Base-by-base conservation (phyloP, 2,113 vertebrate species). In the Desmodus rotundus region DNA sequence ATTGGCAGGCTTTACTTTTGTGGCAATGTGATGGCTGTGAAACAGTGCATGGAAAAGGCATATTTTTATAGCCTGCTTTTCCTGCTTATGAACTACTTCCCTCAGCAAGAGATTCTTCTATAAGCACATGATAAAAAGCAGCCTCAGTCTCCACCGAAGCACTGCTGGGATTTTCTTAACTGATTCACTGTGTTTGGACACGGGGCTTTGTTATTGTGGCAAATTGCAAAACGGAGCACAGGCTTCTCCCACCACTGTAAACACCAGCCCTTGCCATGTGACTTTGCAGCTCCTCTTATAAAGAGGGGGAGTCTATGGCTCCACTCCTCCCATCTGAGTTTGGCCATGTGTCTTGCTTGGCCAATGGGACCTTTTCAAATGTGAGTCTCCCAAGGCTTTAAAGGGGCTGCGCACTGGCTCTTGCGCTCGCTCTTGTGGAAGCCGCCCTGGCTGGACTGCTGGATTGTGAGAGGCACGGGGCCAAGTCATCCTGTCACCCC, bases 21-120 rank as follows among this genome's bases (percentile, higher is more conserved):
- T 78, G 47, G 54, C 90, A n/a, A 13, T 38, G 12, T 4, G 68
- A 20, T 4, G 89, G 28, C 52, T 63, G 24, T 9, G 63, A 87
- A 78, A 56, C 3, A 3, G 7, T 19, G 9, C 13, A 2, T 33
- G n/a, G 50, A 45, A 76, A n/a, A 2, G 26, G 45, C 1, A 0
- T 19, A 36, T 22, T 22, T 54, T 74, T 28, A 47, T 6, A 33
- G 33, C n/a, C 63, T 9, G 2, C 8, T 38, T 43, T 80, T 85
- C 28, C 80, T 52, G n/a, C 16, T 76, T 31, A 50, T 4, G n/a
- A 63, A 45, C 38, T 4, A 26, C 77, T 76, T 47, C 76, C 36
- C 45, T 52, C 16, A 24, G 89, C 65, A 47, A 74, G 47, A 36
- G 20, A 31, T 47, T 84, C 10, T 74, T 80, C 33, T 47, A 0